A percentile compares a stretch with the other conserved stretches of the same genome.
Evolutionary conservation across 1,140 invertebrate species (phyloP).

Genomic region (Helicoverpa armigera): DNA sequence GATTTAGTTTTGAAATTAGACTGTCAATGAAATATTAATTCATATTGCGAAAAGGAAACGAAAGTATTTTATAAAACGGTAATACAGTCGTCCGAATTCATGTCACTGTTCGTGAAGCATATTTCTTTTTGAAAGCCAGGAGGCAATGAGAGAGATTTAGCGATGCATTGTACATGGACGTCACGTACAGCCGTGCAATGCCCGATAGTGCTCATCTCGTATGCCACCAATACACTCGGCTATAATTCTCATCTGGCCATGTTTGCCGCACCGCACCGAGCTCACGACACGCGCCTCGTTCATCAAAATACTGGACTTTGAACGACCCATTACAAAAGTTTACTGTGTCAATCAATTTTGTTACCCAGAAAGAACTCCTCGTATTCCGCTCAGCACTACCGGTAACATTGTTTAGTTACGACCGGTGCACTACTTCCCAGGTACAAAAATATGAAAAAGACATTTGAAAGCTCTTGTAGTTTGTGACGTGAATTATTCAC

Average conservation of each 20-base stretch:
- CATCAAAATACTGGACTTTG: slow-evolving; percentile 58
- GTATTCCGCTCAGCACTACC: slow-evolving; percentile 19
- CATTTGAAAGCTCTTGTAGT: slow-evolving; percentile 50
- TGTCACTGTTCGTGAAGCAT: slow-evolving; percentile 53
- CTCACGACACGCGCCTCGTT: slow-evolving; percentile 54
- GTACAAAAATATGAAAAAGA: slow-evolving; percentile 51
- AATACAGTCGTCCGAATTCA: slow-evolving; percentile 45
- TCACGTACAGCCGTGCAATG: slow-evolving; percentile 68
- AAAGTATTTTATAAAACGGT: slow-evolving; percentile 30
- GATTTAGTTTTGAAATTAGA: slow-evolving; percentile 15
- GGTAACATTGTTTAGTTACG: slow-evolving; percentile 30
- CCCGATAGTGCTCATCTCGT: slow-evolving; percentile 67
- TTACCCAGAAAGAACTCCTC: slow-evolving; percentile 4
- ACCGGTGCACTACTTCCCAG: slow-evolving; percentile 25
- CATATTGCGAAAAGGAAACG: slow-evolving; percentile 27
- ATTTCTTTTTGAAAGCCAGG: slow-evolving; percentile 50
- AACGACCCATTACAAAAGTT: slow-evolving; percentile 19
- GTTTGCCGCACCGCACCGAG: slow-evolving; percentile 55
- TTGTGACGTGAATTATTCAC: slow-evolving; percentile 55
- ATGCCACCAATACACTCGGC: slow-evolving; percentile 67
- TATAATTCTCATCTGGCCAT: slow-evolving; percentile 67
- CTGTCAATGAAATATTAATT: neutral
- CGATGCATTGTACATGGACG: slow-evolving; percentile 58
- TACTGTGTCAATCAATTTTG: slow-evolving; percentile 20
- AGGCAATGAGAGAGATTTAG: slow-evolving; percentile 58